These are phyloP conservation scores for Lucifuga dentata DNA, from an alignment of 2,113 vertebrate genomes.

Conservation along the genomic window DNA sequence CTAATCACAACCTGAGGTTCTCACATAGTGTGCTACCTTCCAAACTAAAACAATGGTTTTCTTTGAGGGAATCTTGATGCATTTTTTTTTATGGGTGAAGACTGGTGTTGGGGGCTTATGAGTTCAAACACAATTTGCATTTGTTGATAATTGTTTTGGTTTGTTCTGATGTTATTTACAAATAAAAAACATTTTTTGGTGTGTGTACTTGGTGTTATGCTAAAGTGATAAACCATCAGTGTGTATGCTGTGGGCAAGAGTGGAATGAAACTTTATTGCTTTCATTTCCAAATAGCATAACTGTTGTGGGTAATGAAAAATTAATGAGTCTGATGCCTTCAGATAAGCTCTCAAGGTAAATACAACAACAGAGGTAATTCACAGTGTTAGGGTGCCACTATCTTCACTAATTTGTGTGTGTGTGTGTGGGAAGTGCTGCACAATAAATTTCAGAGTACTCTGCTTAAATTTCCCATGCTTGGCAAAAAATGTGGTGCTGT, in stretches of 20 bases:
- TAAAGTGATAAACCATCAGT: neutral
- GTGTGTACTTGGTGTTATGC: neutral
- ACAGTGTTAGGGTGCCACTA: slow-evolving; percentile 4
- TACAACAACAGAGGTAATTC: slow-evolving; percentile 15
- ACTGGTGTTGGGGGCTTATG: too few species aligned
- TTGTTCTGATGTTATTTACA: slow-evolving; percentile 3
- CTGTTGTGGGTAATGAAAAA: slow-evolving; percentile 39
- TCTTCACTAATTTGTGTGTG: slow-evolving; percentile 11
- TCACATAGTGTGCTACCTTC: too few species aligned
- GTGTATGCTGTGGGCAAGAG: slow-evolving; percentile 4
- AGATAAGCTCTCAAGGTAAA: slow-evolving; percentile 28
- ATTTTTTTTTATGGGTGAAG: too few species aligned
- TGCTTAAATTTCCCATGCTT: neutral
- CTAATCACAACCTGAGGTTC: too few species aligned
- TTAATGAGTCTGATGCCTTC: slow-evolving; percentile 29
- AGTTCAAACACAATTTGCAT: neutral
- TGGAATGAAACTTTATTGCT: slow-evolving; percentile 31
- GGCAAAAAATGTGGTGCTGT: neutral
- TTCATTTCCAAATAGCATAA: slow-evolving; percentile 39
- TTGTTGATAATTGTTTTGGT: neutral
- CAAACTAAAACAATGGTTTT: too few species aligned
- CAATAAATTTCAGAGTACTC: neutral
- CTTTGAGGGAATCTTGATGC: too few species aligned
- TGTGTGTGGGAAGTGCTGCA: neutral
- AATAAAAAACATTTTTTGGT: neutral